Percentiles rank a stretch among this genome's conserved stretches.
Evolutionary conservation across 2,888 invertebrate species (phyloP).

Genomic region (Brachylomia viminalis): DNA sequence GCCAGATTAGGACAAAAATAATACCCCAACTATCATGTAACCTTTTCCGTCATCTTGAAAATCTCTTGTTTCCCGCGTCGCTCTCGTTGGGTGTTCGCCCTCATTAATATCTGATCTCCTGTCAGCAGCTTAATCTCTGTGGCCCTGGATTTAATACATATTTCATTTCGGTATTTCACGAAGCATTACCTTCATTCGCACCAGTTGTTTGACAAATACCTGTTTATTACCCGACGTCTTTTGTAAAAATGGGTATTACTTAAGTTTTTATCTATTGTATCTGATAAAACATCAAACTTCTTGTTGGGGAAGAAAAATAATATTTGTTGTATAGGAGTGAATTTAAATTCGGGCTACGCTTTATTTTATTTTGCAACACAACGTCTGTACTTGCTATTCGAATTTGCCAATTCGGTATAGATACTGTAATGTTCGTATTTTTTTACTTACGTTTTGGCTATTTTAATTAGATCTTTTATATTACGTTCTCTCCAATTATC

Average conservation of each 20-base stretch:
- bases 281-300: conserved; percentile 39
- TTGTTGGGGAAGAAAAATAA: neutral
- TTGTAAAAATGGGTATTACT: conserved; percentile 66
- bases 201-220: conserved; percentile 84
- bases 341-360: neutral
- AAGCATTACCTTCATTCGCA: conserved; percentile 78
- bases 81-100: conserved; percentile 64
- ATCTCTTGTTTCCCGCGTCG: conserved; percentile 44
- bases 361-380: neutral
- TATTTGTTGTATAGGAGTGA: neutral
- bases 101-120: conserved; percentile 83
- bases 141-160: conserved; percentile 88
- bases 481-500: too few relatives aligned
- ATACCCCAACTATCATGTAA: conserved; percentile 16
- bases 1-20: conserved; percentile 10
- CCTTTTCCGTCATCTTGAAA: conserved; percentile 24
- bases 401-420: neutral
- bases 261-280: conserved; percentile 55
- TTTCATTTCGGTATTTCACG: conserved; percentile 88
- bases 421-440: too few relatives aligned
- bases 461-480: too few relatives aligned
- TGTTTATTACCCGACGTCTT: conserved; percentile 78
- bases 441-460: too few relatives aligned
- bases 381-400: neutral
- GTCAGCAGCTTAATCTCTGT: conserved; percentile 82